Evolutionary conservation across 2,888 invertebrate species (phyloP).

Genomic region (Latrodectus elegans): DNA sequence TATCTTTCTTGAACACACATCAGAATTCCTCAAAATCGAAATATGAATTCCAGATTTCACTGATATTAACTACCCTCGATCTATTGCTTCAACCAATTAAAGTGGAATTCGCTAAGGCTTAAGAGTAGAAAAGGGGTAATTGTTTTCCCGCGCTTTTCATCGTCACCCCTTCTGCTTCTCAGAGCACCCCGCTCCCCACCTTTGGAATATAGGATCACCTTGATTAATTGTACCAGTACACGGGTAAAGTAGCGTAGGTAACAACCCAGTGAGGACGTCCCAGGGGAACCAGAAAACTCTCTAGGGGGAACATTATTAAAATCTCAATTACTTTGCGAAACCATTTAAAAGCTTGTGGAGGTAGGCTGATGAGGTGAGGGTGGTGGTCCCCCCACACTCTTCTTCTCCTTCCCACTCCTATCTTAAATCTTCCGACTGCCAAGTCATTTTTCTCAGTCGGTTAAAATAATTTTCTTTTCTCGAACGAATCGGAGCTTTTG

Average conservation of each 20-base stretch:
- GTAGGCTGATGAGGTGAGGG: neutral
- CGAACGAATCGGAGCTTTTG: neutral
- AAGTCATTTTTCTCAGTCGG: conserved; percentile 39
- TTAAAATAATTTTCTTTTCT: conserved; percentile 42
- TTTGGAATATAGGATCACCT: neutral
- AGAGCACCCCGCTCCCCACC: neutral
- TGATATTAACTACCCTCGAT: neutral
- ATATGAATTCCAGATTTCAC: too few relatives aligned
- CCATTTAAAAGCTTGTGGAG: conserved; percentile 48
- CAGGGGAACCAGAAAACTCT: conserved; percentile 4
- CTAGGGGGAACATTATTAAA: conserved; percentile 63
- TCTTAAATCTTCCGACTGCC: neutral
- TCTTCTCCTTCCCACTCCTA: neutral
- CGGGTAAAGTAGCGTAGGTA: neutral
- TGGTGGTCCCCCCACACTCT: neutral
- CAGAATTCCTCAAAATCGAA: too few relatives aligned
- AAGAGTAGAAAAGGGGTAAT: conserved; percentile 11
- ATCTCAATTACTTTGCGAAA: conserved; percentile 63
- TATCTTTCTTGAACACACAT: too few relatives aligned
- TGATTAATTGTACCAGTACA: conserved; percentile 2
- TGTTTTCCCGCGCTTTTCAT: conserved; percentile 32
- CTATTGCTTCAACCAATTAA: neutral
- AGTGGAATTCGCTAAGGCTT: neutral
- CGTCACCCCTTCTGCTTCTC: neutral
- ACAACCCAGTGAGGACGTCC: neutral